These are phyloP conservation scores for Mnemiopsis leidyi DNA, from an alignment of 37 sponge, comb jelly and placozoan genomes.

Conservation along the genomic window DNA sequence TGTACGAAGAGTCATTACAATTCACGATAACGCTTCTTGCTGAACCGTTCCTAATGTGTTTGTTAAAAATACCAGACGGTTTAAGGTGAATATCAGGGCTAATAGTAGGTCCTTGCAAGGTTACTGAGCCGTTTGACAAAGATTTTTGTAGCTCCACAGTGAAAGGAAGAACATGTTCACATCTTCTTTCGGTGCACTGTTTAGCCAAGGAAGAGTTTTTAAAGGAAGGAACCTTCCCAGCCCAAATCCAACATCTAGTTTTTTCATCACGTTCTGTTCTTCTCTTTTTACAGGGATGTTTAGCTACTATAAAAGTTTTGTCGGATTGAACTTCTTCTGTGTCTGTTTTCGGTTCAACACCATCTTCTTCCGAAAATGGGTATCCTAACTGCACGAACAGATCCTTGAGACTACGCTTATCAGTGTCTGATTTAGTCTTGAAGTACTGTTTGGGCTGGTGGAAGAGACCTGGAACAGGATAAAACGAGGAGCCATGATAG, in stretches of 20 bases:
- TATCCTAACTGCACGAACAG: neutral
- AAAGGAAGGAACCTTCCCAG: neutral
- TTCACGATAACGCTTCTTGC: neutral
- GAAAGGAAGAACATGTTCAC: neutral
- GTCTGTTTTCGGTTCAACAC: neutral
- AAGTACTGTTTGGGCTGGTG: slow-evolving; percentile 54
- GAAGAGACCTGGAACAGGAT: slow-evolving; percentile 11
- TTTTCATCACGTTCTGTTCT: neutral
- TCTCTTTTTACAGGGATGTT: slow-evolving; percentile 5
- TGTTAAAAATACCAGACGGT: neutral
- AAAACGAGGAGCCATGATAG: neutral
- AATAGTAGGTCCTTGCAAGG: neutral
- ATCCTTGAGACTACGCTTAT: neutral
- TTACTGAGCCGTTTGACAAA: neutral
- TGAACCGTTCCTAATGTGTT: neutral
- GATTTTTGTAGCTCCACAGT: neutral
- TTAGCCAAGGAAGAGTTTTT: slow-evolving; percentile 23
- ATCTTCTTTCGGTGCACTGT: neutral
- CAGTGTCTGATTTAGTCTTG: neutral
- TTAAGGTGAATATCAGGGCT: neutral
- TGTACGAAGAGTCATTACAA: neutral
- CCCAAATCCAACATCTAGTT: neutral
- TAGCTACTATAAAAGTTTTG: too few relatives aligned
- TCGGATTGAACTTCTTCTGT: too few relatives aligned
- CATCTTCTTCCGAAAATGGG: neutral